Conservation (phyloP, 2,888 invertebrate species). For the Brachypalpus laphriformis region DNA sequence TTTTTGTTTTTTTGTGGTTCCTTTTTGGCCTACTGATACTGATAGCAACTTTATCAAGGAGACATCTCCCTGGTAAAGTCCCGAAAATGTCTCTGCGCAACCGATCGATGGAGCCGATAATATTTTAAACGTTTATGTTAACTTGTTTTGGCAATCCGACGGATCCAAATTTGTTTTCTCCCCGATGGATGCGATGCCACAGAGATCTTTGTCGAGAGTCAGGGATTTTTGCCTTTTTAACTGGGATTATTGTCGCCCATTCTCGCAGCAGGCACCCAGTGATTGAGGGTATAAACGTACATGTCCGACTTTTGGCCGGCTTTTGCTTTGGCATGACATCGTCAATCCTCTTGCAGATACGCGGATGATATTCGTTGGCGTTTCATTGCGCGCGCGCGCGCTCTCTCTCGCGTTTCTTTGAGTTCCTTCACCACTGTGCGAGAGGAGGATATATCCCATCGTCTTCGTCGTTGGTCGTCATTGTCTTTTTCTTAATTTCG, state of each 20-base stretch:
- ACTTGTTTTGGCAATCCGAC: constrained; percentile 74
- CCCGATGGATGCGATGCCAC: constrained; percentile 52
- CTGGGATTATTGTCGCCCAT: constrained; percentile 74
- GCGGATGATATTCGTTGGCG: constrained; percentile 63
- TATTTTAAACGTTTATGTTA: constrained; percentile 74
- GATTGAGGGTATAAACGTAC: constrained; percentile 67
- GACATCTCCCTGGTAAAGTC: constrained; percentile 47
- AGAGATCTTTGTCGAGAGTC: constrained; percentile 64
- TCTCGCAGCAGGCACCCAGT: constrained; percentile 53
- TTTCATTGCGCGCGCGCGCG: constrained; percentile 55
- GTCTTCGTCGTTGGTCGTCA: constrained; percentile 32
- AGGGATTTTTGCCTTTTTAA: constrained; percentile 61
- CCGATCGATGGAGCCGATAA: constrained; percentile 68
- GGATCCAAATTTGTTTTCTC: constrained; percentile 73
- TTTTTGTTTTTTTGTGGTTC: background rate
- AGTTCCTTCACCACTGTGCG: background rate
- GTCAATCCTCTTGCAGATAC: constrained; percentile 67
- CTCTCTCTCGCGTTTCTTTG: constrained; percentile 37
- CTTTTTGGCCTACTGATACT: constrained; percentile 36
- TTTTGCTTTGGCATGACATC: constrained; percentile 72
- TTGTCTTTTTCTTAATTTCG: constrained; percentile 70
- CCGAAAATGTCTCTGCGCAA: constrained; percentile 52
- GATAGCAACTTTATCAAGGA: constrained; percentile 73
- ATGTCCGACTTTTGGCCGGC: constrained; percentile 70
- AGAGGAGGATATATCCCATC: constrained; percentile 1